Percentiles rank a stretch among this genome's conserved stretches.
Evolutionary conservation across 92 coral and sea anemone genomes (phyloP).

Genomic region (Blastomussa wellsi): DNA sequence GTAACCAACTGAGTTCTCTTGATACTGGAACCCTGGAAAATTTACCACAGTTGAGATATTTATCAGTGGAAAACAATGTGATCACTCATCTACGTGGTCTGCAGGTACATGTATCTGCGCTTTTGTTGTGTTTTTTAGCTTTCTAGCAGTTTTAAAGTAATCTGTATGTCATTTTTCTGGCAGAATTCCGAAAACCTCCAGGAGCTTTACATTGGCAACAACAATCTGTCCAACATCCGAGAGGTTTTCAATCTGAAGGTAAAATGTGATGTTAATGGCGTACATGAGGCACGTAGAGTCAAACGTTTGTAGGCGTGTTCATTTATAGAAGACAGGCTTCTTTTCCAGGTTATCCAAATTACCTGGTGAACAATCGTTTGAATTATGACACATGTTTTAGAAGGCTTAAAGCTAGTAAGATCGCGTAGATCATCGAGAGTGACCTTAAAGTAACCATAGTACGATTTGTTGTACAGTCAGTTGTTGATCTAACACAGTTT

Average conservation of each 20-base stretch:
- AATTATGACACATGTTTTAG: too few species aligned
- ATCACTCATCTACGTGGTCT: conserved; percentile 79
- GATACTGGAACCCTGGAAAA: conserved; percentile 78
- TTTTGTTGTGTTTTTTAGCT: not conserved
- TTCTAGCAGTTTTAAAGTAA: not conserved
- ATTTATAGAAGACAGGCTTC: not conserved
- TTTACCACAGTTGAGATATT: conserved; percentile 67
- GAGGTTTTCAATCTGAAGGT: conserved; percentile 92
- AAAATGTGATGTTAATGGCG: not conserved
- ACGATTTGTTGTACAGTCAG: not conserved
- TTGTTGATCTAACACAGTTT: not conserved
- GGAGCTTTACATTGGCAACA: conserved; percentile 89
- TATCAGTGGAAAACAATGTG: conserved; percentile 85
- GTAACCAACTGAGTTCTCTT: conserved; percentile 67
- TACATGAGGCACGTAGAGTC: too few species aligned
- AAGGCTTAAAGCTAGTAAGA: too few species aligned
- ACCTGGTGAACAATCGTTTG: too few species aligned
- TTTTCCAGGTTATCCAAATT: not conserved
- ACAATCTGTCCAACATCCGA: conserved; percentile 76
- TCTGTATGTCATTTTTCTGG: not conserved
- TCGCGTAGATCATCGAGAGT: too few species aligned
- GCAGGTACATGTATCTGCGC: conserved; percentile 81
- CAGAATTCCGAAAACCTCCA: conserved; percentile 79
- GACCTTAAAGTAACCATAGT: too few species aligned
- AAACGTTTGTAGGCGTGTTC: too few species aligned